Evolutionary conservation across 64 coral and sea anemone genomes (phyloP).

Genomic region (Astreopora myriophthalma): DNA sequence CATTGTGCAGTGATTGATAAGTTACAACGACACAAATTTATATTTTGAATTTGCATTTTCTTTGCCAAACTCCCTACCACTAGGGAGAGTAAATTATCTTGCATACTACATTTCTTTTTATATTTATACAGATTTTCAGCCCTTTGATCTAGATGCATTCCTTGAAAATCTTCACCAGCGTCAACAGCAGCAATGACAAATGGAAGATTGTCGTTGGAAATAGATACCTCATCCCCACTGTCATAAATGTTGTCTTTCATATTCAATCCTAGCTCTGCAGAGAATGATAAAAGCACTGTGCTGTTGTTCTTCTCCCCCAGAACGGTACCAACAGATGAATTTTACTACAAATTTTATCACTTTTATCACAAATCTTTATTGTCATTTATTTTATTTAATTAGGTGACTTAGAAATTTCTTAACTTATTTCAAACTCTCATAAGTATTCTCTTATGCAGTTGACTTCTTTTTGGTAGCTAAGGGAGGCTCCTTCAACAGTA

Average conservation of each 20-base stretch:
- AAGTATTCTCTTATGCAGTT: background rate
- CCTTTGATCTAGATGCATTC: slow-evolving; percentile 17
- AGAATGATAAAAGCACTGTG: background rate
- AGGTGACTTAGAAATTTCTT: background rate
- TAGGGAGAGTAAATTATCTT: too few species aligned
- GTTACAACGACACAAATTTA: too few species aligned
- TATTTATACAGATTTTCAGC: background rate
- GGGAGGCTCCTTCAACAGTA: too few species aligned
- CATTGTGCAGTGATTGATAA: too few species aligned
- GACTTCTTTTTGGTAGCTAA: too few species aligned
- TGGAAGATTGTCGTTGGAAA: background rate
- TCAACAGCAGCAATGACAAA: background rate
- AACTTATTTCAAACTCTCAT: background rate
- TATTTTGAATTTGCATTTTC: too few species aligned
- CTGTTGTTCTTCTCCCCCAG: background rate
- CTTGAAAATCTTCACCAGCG: slow-evolving; percentile 5
- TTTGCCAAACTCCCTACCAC: too few species aligned
- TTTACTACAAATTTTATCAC: background rate
- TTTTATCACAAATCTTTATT: background rate
- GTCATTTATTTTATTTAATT: background rate
- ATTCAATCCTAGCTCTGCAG: background rate
- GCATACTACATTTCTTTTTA: background rate
- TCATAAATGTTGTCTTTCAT: background rate
- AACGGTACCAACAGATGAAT: background rate
- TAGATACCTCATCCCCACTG: background rate